These are phyloP conservation scores for Amorpha juglandis DNA, from an alignment of 2,888 invertebrate species.

Conservation along the genomic window DNA sequence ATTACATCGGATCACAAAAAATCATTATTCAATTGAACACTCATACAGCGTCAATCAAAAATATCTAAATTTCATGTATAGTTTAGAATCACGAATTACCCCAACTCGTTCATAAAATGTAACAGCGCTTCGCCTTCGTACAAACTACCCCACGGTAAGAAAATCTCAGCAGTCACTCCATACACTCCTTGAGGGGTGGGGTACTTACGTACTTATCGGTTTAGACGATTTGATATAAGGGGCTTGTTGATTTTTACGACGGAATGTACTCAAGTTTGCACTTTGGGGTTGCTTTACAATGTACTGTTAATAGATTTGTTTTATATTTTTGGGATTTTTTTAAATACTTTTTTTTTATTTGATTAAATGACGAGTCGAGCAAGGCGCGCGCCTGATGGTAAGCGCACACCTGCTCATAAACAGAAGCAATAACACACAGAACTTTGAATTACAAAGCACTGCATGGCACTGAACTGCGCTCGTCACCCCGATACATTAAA, in stretches of 20 bases:
- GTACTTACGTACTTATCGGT: conserved; percentile 59
- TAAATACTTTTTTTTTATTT: not conserved
- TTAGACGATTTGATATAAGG: conserved; percentile 56
- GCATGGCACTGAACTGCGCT: too few species aligned
- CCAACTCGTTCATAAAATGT: conserved; percentile 7
- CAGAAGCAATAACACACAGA: too few species aligned
- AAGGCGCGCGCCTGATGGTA: too few species aligned
- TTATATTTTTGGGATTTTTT: not conserved
- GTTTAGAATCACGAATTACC: not conserved
- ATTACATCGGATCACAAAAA: too few species aligned
- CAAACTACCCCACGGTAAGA: conserved; percentile 38
- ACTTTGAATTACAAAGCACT: too few species aligned
- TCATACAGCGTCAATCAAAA: too few species aligned
- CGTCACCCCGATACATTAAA: too few species aligned
- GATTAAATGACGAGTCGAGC: too few species aligned
- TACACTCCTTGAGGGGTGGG: conserved; percentile 50
- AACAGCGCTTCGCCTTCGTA: not conserved
- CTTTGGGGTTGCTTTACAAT: conserved; percentile 34
- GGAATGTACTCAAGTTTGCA: conserved; percentile 46
- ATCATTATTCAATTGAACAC: too few species aligned
- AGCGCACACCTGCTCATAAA: too few species aligned
- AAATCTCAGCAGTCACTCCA: conserved; percentile 37
- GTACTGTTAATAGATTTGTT: not conserved
- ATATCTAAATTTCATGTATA: too few species aligned
- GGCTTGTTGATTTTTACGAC: conserved; percentile 49